A percentile compares a stretch with the other conserved stretches of the same genome.
Evolutionary conservation across 2,113 vertebrate genomes (phyloP).

Genomic region (Leptocoma aspasia): DNA sequence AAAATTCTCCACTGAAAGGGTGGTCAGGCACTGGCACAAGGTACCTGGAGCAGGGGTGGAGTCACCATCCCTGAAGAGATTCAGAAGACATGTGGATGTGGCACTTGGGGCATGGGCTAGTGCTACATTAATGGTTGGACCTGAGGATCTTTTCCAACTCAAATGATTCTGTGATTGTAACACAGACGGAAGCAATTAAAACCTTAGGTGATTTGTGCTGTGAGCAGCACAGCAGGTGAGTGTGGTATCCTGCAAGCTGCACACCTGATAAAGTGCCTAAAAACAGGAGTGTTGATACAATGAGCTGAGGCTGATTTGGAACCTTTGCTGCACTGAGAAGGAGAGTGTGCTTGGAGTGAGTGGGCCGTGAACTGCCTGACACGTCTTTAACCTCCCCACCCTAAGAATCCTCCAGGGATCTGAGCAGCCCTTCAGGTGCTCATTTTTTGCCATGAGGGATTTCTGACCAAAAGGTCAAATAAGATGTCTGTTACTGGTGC

Average conservation of each 20-base stretch:
- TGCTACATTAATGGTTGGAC: not conserved
- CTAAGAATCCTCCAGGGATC: not conserved
- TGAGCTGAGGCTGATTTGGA: not conserved
- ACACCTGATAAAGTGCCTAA: not conserved
- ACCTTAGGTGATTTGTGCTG: not conserved
- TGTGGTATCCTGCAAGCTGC: not conserved
- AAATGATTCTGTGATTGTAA: not conserved
- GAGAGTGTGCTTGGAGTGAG: rapidly evolving
- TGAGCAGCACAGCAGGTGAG: not conserved
- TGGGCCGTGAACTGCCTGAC: not conserved
- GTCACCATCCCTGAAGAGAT: not conserved
- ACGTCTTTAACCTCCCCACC: not conserved
- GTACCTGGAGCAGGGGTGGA: not conserved
- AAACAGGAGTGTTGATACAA: not conserved
- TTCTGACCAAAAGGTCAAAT: not conserved
- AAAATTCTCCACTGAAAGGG: not conserved
- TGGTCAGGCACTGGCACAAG: not conserved
- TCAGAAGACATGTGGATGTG: not conserved
- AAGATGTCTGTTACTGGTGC: not conserved
- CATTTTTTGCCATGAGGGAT: not conserved
- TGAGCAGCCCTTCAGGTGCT: not conserved
- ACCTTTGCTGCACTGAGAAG: not conserved
- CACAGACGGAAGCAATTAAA: not conserved
- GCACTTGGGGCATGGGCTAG: not conserved
- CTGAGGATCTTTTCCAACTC: not conserved